These are phyloP conservation scores for Diorhabda sublineata DNA, from an alignment of 1,140 invertebrate genomes.

Conservation along the genomic window DNA sequence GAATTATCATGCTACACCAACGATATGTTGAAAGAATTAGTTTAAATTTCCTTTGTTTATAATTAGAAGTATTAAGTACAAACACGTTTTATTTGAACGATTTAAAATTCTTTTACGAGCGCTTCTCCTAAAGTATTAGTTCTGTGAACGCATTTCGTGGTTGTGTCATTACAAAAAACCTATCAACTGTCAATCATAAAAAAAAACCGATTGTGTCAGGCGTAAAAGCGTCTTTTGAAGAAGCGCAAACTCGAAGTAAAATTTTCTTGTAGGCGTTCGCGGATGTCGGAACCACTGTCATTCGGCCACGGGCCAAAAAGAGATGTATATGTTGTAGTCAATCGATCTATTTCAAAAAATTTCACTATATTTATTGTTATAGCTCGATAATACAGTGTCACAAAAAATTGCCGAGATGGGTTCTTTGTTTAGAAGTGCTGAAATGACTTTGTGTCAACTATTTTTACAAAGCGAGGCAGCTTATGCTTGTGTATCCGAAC, in stretches of 20 bases:
- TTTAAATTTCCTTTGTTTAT: too few relatives aligned
- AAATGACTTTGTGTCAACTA: slow-evolving; percentile 87
- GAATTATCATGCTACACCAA: too few relatives aligned
- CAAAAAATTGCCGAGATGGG: slow-evolving; percentile 54
- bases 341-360: background rate
- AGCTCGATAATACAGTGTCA: slow-evolving; percentile 11
- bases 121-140: too few relatives aligned
- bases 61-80: too few relatives aligned
- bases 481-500: slow-evolving; percentile 87
- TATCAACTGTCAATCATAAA: background rate
- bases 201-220: background rate
- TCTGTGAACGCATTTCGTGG: too few relatives aligned
- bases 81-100: too few relatives aligned
- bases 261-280: slow-evolving; percentile 8
- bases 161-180: too few relatives aligned
- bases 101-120: too few relatives aligned
- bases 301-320: slow-evolving; percentile 10
- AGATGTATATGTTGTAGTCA: slow-evolving; percentile 4
- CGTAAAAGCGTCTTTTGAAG: background rate
- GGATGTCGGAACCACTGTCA: slow-evolving; percentile 15
- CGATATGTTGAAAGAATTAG: too few relatives aligned
- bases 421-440: slow-evolving; percentile 81
- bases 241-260: slow-evolving; percentile 6
- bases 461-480: slow-evolving; percentile 91
- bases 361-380: slow-evolving; percentile 10